Evolutionary conservation across 1,140 invertebrate species (phyloP), one percentile per base, ranked within the genome.

Genomic region (Drosophila equinoxialis): DNA sequence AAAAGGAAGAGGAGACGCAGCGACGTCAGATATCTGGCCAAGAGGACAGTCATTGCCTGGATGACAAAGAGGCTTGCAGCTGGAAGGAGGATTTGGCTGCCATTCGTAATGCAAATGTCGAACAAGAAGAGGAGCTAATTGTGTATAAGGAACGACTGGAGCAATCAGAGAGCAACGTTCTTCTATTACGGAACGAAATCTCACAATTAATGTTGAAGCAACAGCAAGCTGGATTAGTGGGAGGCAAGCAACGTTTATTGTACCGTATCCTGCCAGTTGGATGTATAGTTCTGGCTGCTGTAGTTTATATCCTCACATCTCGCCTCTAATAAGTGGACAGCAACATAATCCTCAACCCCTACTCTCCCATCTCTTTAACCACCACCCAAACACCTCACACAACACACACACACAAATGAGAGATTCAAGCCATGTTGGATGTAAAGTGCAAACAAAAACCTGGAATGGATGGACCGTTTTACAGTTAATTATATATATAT

Each of bases 141-240:
- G 58, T 80, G 30, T 92, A 91, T 65, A 92, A 92, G 62, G 91
- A 92, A 57, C 77, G 75, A n/a, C 70, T 91, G 35, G 87, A 90
- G 55, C 20, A 79, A 45, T 79, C 81, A 6, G 90, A 86, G 62
- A 75, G 64, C 2, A 78, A 67, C 20, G 91, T 90, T 80, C n/a
- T 91, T 6, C 55, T 81, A 13, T 69, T 92, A 14, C 77, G 85
- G 51, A 71, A 76, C 20, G 81, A 92, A 76, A 84, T 92, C 26
- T 72, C 72, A 26, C 51, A 76, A 20, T 54, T 92, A 8, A 65
- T 73, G 7, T 45, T 79, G 13, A 74, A 90, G 51, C 70, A 74
- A n/a, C 55, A 57, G 14, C 42, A 65, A 20, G 23, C 30, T 2
- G 51, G 33, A 14, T 14, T 20, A 6, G 7, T 26, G 17, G 35